phyloP scores from a whole-genome alignment of 2,888 invertebrate genomes.

The Campopleginae sp. region DNA sequence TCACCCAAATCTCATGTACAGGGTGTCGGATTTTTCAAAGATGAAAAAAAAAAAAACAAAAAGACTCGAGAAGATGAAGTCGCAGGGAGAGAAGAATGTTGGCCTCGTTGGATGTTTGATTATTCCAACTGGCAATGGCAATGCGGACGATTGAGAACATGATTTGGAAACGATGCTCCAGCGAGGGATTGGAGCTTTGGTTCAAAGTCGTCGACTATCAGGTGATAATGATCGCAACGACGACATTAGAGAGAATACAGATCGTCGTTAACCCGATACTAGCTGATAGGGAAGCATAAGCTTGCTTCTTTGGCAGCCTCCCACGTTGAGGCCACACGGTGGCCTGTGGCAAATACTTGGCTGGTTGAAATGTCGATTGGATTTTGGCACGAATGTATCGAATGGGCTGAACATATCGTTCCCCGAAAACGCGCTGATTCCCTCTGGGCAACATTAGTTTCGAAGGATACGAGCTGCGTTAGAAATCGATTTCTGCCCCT shows the following conservation, averaged over 20 bases:
- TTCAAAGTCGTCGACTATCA: neutral
- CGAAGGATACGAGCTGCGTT: neutral
- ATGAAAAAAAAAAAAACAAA: too few species aligned
- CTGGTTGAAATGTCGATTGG: neutral
- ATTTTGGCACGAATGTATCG: neutral
- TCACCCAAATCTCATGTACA: slow-evolving; percentile 7
- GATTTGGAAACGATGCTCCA: neutral
- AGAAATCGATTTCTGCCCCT: neutral
- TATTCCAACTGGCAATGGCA: neutral
- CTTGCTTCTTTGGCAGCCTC: neutral
- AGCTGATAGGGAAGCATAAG: neutral
- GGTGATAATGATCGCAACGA: neutral
- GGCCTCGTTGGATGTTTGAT: neutral
- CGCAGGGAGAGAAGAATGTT: neutral
- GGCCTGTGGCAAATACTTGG: slow-evolving; percentile 10
- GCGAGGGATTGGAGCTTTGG: neutral
- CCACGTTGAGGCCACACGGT: neutral
- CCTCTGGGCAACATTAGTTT: neutral
- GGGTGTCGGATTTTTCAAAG: neutral
- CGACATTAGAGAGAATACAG: neutral
- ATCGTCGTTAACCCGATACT: neutral
- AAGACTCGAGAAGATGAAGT: neutral
- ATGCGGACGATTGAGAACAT: neutral
- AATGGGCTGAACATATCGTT: neutral
- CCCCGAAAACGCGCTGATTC: neutral